A percentile compares a stretch with the other conserved stretches of the same genome.
phyloP scores from a whole-genome alignment of 2,113 vertebrate genomes.

The Nothoprocta perdicaria region DNA sequence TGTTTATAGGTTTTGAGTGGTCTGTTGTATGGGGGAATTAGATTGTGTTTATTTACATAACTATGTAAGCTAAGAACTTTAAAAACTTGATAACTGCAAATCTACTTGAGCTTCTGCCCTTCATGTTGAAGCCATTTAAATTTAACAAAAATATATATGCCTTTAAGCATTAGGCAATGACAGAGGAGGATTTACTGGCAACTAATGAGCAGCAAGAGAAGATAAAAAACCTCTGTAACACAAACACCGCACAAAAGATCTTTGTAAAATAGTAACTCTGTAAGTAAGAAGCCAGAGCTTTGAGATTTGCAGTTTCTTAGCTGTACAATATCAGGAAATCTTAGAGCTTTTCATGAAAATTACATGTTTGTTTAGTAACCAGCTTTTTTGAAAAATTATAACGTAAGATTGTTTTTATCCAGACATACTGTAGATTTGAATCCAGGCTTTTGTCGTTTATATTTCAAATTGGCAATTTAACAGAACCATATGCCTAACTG shows the following conservation, averaged over 20 bases:
- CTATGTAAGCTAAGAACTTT: background rate
- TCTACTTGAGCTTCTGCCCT: background rate
- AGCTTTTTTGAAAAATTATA: background rate
- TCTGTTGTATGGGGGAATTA: background rate
- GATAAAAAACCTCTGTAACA: background rate
- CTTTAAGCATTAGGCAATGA: background rate
- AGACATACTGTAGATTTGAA: background rate
- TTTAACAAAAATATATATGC: background rate
- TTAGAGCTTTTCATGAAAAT: background rate
- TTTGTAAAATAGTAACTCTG: background rate
- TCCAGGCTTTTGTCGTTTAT: background rate
- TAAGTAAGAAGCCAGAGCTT: background rate
- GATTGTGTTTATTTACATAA: background rate
- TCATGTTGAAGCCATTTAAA: background rate
- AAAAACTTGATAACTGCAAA: background rate
- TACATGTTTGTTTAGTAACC: background rate
- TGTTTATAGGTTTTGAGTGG: background rate
- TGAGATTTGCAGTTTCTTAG: background rate
- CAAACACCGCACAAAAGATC: background rate
- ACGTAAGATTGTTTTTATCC: background rate
- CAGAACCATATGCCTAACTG: background rate
- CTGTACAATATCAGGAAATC: background rate
- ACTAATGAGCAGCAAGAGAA: background rate
- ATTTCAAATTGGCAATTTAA: background rate
- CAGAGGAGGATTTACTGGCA: background rate